Evolutionary conservation across 2,797 vertebrate genomes (phyloP).

Genomic region (Clarias fuscus): DNA sequence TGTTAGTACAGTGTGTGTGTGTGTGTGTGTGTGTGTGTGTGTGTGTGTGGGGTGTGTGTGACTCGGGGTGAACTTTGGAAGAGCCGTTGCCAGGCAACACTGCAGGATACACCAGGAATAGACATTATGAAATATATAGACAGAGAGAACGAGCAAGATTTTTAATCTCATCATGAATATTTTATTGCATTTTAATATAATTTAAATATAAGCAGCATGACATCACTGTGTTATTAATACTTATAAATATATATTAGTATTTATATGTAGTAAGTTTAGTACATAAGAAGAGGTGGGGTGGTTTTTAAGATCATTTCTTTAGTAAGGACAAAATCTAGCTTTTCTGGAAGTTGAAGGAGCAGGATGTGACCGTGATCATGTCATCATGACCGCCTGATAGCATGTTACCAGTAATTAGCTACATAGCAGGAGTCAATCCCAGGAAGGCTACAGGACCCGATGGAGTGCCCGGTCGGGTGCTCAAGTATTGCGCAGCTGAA

Average conservation of each 20-base stretch:
- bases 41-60: conserved; percentile 30
- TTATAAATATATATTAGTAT: background rate
- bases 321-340: background rate
- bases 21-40: conserved; percentile 27
- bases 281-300: background rate
- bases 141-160: conserved; percentile 7
- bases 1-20: conserved; percentile 20
- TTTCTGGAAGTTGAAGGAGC: background rate
- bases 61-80: conserved; percentile 52
- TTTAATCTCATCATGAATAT: conserved; percentile 31
- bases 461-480: too few relatives aligned
- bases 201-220: background rate
- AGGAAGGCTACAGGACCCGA: too few relatives aligned
- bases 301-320: background rate
- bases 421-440: background rate
- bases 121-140: conserved; percentile 57
- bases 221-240: background rate
- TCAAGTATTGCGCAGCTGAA: too few relatives aligned
- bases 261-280: background rate
- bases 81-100: conserved; percentile 60
- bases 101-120: conserved; percentile 58
- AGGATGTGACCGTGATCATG: background rate
- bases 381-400: background rate
- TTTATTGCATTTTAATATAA: conserved; percentile 8
- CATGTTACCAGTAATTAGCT: background rate